phyloP scores from a whole-genome alignment of 2,888 invertebrate species.

The Clivina fossor region DNA sequence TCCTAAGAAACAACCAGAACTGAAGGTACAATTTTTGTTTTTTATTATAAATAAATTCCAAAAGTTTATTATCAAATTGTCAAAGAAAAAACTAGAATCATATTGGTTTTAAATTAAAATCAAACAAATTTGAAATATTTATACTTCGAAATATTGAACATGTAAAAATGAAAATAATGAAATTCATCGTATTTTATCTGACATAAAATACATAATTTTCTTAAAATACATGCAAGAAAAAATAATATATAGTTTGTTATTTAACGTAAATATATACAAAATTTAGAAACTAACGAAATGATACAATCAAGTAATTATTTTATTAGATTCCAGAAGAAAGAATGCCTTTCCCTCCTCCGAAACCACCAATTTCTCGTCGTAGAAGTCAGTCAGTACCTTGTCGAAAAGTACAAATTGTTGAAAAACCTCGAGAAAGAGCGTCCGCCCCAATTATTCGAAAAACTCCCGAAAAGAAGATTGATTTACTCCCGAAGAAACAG shows the following conservation, averaged over 20 bases:
- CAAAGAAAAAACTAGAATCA: slow-evolving; percentile 32
- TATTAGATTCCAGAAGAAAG: slow-evolving; percentile 51
- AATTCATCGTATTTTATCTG: too few species aligned
- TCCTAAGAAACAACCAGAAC: slow-evolving; percentile 36
- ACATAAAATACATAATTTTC: too few species aligned
- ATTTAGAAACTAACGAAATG: slow-evolving; percentile 32
- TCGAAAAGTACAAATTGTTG: slow-evolving; percentile 35
- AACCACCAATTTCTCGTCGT: slow-evolving; percentile 42
- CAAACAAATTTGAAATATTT: not conserved
- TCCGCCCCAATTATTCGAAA: not conserved
- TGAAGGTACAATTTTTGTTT: slow-evolving; percentile 4
- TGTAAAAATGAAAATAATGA: too few species aligned
- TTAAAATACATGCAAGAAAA: not conserved
- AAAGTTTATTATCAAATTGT: slow-evolving; percentile 22
- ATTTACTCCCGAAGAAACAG: not conserved
- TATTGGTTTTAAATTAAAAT: slow-evolving; percentile 9
- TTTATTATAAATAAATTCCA: not conserved
- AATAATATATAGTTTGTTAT: slow-evolving; percentile 1
- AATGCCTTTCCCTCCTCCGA: slow-evolving; percentile 52
- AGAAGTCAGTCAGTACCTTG: slow-evolving; percentile 47
- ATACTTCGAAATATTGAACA: too few species aligned
- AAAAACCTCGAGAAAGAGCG: slow-evolving; percentile 1
- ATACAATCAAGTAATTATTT: too few species aligned
- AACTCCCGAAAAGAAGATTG: not conserved
- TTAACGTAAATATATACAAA: slow-evolving; percentile 8